Base-by-base conservation (phyloP, 2,113 vertebrate species). In the Cyphomyrus plagiostoma region DNA sequence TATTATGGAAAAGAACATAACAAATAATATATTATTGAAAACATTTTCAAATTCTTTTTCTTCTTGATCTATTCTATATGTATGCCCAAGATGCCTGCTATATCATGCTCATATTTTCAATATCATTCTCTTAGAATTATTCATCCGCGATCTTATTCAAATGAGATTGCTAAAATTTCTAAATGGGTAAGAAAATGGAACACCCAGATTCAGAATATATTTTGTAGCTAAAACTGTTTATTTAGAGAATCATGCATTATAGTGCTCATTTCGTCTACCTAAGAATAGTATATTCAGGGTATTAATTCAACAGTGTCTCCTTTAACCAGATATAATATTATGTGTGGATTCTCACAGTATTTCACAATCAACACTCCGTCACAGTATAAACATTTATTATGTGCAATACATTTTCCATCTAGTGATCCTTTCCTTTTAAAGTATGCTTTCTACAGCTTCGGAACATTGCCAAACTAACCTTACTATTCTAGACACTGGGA, bases 141-240 rank as follows among this genome's bases (percentile, higher is more conserved):
- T 42, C 13, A 42, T 42, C 5, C 4, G 17, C 15, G 0, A 30
- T 70, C 35, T 39, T 80, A 80, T 80, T 42, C 74, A 80, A 77
- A 77, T 42, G 35, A 77, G 30, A 70, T 70, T 77, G 30, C 74
- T 19, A 13, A 77, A 77, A 77, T 77, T 77, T 77, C 30, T 39
- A 80, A 80, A 80, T 42, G 74, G 74, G 35, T 42, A 80, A 80
- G 35, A 42, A 80, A 80, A 80, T 80, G 74, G 74, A 80, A 80
- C 74, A 80, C 74, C 74, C 74, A 80, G 30, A 42, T 80, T 80
- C 74, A 42, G 26, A 80, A 42, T 42, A 80, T 6, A 80, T 80
- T 39, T 26, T 80, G 35, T 42, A 42, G 39, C 11, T 26, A 77
- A 19, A 77, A 77, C 74, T 17, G 26, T 77, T 42, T 80, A 17